Evolutionary conservation across 2,797 vertebrate species (phyloP).

Genomic region (Lemur catta): DNA sequence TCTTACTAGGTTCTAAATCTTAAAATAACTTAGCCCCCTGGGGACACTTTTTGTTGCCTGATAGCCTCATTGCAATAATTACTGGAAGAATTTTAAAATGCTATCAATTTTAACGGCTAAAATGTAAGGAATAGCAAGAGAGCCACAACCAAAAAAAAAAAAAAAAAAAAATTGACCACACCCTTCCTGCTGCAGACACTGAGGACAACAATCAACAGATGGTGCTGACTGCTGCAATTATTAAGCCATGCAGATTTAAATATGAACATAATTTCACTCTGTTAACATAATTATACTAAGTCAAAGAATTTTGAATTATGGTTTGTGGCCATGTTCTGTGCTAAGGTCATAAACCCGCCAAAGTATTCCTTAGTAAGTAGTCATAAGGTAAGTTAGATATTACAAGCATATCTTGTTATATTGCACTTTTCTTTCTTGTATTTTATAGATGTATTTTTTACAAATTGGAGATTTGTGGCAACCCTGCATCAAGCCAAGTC

Average conservation of each 20-base stretch:
- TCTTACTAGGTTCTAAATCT: conserved; percentile 32
- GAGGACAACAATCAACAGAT: conserved; percentile 64
- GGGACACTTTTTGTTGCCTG: conserved; percentile 12
- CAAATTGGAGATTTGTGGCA: background rate
- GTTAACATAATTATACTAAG: conserved; percentile 50
- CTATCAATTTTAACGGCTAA: conserved; percentile 11
- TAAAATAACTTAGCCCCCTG: conserved; percentile 38
- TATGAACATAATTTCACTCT: conserved; percentile 38
- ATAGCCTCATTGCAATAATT: background rate
- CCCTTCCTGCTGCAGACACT: conserved; percentile 54
- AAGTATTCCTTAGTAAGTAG: conserved; percentile 21
- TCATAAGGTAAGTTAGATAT: conserved; percentile 12
- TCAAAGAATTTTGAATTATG: conserved; percentile 52
- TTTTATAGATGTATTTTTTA: background rate
- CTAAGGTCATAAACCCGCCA: conserved; percentile 54
- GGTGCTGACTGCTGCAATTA: conserved; percentile 51
- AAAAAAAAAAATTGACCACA: conserved; percentile 58
- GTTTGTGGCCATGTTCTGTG: conserved; percentile 21
- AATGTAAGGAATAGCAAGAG: background rate
- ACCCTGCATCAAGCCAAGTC: background rate
- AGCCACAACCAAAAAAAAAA: conserved; percentile 8
- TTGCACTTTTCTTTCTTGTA: background rate
- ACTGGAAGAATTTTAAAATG: conserved; percentile 34
- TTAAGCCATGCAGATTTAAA: conserved; percentile 61
- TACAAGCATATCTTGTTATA: background rate